Evolutionary conservation across 2,113 vertebrate species (phyloP), one percentile per base, ranked within the genome.

Genomic region (Synchiropus splendidus): DNA sequence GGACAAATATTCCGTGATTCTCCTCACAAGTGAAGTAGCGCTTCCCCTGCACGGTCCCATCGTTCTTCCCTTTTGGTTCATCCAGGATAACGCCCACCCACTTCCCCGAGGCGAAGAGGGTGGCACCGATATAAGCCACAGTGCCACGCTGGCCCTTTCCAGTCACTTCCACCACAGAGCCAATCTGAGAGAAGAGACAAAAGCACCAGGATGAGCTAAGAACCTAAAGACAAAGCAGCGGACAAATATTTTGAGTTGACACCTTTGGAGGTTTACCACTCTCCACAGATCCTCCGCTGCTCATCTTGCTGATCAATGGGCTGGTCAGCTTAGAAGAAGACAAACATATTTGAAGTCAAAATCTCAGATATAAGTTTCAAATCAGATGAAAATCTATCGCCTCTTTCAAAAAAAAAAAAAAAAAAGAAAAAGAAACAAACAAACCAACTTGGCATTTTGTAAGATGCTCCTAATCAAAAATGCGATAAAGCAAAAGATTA

Each of bases 71-170:
- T 65, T 89, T 93, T 2, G 93, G 70, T 51, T 97, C 92, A 13
- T 98, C 92, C 66, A 98, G 77, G 61, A 98, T 92, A 61, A 98
- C 92, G 0, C 95, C 95, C 0, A 98, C 93, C 94, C 95, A 98
- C 36, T 97, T 98, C 1, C 95, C 95, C 0, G 91, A 85, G 73
- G 94, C 92, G 39, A 98, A 98, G 2, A 98, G 86, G 0, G 95
- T 98, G 67, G 91, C 89, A 0, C 95, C 95, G 0, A 98, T 89
- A 18, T 92, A 98, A 10, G 92, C 92, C 47, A 98, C 94, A 0
- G 90, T 97, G 2, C 95, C 95, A 0, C 90, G 87, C 74, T 98
- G 85, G 11, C 93, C 95, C 21, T 98, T 98, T 1, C 95, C 95
- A 1, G 92, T 97, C 55, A 98, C 94, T 47, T 98, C 95, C 9